Evolutionary conservation across 2,113 vertebrate species (phyloP).

Genomic region (Cariama cristata): DNA sequence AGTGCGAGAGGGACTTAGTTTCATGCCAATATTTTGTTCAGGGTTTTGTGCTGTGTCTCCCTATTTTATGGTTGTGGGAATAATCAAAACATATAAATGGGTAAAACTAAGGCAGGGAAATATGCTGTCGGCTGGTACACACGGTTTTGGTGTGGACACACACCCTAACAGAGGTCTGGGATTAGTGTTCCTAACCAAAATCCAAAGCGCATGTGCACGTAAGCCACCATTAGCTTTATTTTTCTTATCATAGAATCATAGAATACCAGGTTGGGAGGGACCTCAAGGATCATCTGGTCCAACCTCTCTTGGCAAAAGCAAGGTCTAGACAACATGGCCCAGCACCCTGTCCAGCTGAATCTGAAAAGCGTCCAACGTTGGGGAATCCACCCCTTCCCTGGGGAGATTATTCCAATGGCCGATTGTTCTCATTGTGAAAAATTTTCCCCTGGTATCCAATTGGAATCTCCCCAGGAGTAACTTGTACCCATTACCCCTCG

Average conservation of each 20-base stretch:
- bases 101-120: background rate
- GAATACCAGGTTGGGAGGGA: background rate
- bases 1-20: accelerated
- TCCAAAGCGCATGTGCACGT: background rate
- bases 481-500: background rate
- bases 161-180: background rate
- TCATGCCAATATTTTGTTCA: accelerated
- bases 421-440: background rate
- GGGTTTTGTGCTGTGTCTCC: background rate
- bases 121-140: background rate
- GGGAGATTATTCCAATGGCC: background rate
- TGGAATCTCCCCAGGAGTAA: background rate
- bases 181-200: background rate
- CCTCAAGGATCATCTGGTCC: background rate
- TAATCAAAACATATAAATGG: background rate
- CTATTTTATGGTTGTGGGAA: background rate
- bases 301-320: background rate
- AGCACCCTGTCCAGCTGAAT: background rate
- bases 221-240: background rate
- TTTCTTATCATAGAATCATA: background rate
- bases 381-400: background rate
- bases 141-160: background rate
- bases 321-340: background rate
- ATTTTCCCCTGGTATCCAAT: background rate
- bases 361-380: background rate